phyloP scores from a whole-genome alignment of 2,113 vertebrate species.

The Podiceps cristatus region DNA sequence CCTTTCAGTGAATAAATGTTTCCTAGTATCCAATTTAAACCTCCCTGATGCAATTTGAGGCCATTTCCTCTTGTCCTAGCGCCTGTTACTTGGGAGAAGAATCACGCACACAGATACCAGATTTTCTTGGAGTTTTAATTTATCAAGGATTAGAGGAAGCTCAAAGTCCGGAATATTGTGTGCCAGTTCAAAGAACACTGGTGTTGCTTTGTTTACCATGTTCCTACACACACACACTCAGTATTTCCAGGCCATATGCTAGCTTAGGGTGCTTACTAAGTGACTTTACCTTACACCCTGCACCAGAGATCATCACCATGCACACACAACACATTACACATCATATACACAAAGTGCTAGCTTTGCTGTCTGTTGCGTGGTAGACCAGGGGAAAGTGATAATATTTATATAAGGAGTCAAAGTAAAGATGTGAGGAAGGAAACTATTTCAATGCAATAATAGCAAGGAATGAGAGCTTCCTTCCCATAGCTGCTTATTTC shows the following conservation, averaged over 20 bases:
- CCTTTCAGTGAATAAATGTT: no score
- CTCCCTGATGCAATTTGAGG: no score
- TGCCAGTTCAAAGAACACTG: not conserved
- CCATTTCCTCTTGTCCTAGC: no score
- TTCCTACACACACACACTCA: not conserved
- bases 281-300: not conserved
- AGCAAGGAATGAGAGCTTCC: not conserved
- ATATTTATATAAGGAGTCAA: rapidly evolving
- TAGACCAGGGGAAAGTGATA: not conserved
- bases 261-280: not conserved
- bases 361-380: not conserved
- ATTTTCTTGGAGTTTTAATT: not conserved
- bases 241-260: not conserved
- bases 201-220: not conserved
- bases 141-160: not conserved
- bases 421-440: not conserved
- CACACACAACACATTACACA: not conserved
- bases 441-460: rapidly evolving
- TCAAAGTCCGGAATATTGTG: rapidly evolving
- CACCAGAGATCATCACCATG: rapidly evolving
- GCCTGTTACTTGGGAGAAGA: no score
- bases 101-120: not conserved
- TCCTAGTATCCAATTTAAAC: no score
- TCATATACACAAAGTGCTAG: not conserved
- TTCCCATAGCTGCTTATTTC: not conserved